These are phyloP conservation scores for Ornithorhynchus anatinus DNA, from an alignment of 2,113 vertebrate species.

Conservation along the genomic window DNA sequence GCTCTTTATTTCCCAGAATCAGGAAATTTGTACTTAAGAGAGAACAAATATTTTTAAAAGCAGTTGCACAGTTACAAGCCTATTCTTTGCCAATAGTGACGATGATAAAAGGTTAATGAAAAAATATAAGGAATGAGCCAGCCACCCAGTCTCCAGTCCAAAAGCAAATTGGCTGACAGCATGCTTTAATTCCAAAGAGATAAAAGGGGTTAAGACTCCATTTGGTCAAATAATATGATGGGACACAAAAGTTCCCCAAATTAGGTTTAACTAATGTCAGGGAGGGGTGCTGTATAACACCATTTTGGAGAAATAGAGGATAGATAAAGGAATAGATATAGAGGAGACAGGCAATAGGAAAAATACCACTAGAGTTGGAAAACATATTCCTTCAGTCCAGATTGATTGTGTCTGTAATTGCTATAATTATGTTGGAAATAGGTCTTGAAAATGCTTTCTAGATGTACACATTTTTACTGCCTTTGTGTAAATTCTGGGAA, in stretches of 20 bases:
- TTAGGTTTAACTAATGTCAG: constrained; percentile 28
- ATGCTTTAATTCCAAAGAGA: constrained; percentile 55
- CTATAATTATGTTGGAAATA: constrained; percentile 8
- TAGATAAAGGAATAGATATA: constrained; percentile 12
- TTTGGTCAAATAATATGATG: constrained; percentile 48
- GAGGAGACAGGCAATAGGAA: background rate
- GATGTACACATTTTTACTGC: constrained; percentile 26
- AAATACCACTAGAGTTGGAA: background rate
- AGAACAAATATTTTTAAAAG: constrained; percentile 39
- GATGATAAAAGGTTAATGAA: constrained; percentile 47
- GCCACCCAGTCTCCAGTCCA: constrained; percentile 46
- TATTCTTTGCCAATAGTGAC: constrained; percentile 53
- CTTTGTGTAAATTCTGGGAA: constrained; percentile 49
- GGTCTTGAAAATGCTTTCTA: constrained; percentile 15
- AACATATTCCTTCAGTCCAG: background rate
- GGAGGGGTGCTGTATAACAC: background rate
- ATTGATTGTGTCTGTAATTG: constrained; percentile 29
- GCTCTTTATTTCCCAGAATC: constrained; percentile 43
- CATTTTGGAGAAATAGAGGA: constrained; percentile 30
- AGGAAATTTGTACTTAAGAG: constrained; percentile 22
- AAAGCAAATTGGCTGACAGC: constrained; percentile 53
- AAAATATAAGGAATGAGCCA: constrained; percentile 42
- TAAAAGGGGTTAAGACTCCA: constrained; percentile 56
- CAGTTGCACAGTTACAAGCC: constrained; percentile 43
- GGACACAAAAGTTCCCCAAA: constrained; percentile 34